Percentiles rank a stretch among this genome's conserved stretches.
These are phyloP conservation scores for Oegoconia quadripuncta DNA, from an alignment of 2,888 invertebrate genomes.

Conservation along the genomic window DNA sequence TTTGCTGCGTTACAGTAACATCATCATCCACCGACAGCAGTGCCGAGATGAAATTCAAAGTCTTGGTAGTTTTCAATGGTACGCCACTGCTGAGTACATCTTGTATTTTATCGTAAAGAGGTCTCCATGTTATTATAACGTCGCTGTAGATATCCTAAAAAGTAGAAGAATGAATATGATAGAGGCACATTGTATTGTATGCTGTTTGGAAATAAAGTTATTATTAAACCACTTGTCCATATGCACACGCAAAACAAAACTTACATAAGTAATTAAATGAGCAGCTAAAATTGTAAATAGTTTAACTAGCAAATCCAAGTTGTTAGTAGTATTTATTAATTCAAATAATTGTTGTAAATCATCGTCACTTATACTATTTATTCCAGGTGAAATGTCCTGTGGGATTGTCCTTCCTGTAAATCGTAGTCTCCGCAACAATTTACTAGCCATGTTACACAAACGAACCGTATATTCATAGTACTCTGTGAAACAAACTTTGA, in stretches of 20 bases:
- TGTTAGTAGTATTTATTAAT: conserved; percentile 35
- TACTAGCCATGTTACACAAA: too few relatives aligned
- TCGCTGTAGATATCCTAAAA: conserved; percentile 41
- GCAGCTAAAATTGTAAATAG: conserved; percentile 46
- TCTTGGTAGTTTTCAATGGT: conserved; percentile 35
- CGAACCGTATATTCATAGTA: too few relatives aligned
- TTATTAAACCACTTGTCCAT: conserved; percentile 1
- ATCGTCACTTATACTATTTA: too few relatives aligned
- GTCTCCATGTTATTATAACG: conserved; percentile 39
- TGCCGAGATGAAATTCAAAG: conserved; percentile 50
- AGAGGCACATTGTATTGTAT: not conserved
- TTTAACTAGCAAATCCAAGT: conserved; percentile 42
- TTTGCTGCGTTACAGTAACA: conserved; percentile 28
- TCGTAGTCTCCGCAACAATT: too few relatives aligned
- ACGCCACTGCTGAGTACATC: conserved; percentile 36
- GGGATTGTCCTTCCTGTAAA: too few relatives aligned
- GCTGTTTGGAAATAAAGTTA: not conserved
- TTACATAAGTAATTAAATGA: conserved; percentile 48
- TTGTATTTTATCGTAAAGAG: conserved; percentile 47
- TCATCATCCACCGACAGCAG: conserved; percentile 35
- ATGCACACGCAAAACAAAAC: too few relatives aligned
- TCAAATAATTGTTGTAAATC: conserved; percentile 41
- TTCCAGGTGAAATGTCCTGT: too few relatives aligned
- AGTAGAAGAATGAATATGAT: conserved; percentile 9
- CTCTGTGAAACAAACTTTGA: too few relatives aligned